Percentiles rank a stretch among this genome's conserved stretches.
phyloP scores from a whole-genome alignment of 2,113 vertebrate species.

The Donacobius atricapilla region DNA sequence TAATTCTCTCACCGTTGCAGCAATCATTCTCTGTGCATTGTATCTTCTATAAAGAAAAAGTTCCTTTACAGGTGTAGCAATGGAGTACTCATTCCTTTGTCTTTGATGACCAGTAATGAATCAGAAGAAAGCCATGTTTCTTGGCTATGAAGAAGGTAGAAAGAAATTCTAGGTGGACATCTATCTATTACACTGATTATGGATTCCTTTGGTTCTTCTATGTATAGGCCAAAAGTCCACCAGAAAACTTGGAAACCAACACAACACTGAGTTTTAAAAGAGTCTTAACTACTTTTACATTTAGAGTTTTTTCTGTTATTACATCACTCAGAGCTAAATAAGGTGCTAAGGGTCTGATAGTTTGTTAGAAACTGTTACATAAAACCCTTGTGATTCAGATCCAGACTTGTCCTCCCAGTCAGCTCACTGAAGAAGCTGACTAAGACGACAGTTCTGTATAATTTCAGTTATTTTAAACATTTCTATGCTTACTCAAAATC shows the following conservation, averaged over 20 bases:
- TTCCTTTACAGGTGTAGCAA: not conserved
- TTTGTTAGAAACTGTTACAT: not conserved
- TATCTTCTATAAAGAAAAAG: not conserved
- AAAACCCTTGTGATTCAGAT: not conserved
- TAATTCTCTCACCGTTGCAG: not conserved
- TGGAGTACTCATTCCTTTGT: not conserved
- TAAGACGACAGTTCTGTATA: not conserved
- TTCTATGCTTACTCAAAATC: not conserved
- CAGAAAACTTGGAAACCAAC: not conserved
- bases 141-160: not conserved
- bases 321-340: not conserved
- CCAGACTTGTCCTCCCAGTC: not conserved
- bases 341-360: not conserved
- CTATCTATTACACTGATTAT: not conserved
- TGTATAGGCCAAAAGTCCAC: not conserved
- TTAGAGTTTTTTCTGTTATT: not conserved
- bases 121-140: not conserved
- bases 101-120: not conserved
- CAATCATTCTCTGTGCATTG: not conserved
- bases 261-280: not conserved
- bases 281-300: not conserved
- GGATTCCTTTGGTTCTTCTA: not conserved
- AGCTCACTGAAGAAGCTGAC: not conserved
- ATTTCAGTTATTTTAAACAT: not conserved
- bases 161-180: not conserved